Base-by-base conservation (phyloP, 2,797 vertebrate genomes). In the Strix occidentalis region DNA sequence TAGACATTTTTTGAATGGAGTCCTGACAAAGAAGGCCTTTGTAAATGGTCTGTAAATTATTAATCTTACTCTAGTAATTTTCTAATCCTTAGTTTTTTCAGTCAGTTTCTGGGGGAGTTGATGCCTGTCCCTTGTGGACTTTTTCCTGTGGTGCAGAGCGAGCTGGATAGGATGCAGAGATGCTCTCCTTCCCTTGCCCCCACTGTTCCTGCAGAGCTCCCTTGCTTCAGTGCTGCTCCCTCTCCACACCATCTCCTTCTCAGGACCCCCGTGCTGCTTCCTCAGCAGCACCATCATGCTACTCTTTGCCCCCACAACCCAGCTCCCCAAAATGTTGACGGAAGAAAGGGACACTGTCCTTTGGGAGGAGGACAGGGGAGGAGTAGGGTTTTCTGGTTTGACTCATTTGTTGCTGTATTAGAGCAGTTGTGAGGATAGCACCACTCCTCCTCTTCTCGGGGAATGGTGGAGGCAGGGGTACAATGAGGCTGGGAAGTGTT, bases 21-120 rank as follows among this genome's bases (percentile, higher is more conserved):
- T 56, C 66, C 48, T 63, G 39, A 92, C 81, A 90, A 77, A 82
- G 69, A 45, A 51, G n/a, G n/a, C 51, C 60, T 90, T 90, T 92
- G 69, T 54, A 50, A 65, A 35, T 16, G 45, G 45, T 63, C 61
- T 93, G 58, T 92, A 64, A 87, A 77, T 94, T n/a, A 87, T 84
- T 96, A 69, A 89, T 79, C 70, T 69, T 60, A 45, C 39, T 74
- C 66, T 63, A 9, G 45, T 83, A 46, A 51, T 74, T 83, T 91
- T 91, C 68, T 95, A 50, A 53, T 74, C 12, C 11, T 57, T 60
- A 48, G 48, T 83, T 91, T 91, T 87, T 64, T 29, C 14, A 37
- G 54, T 19, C 4, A 4, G 14, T 81, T 78, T 75, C n/a, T 65
- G 50, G n/a, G 24, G 12, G 13, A n/a, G 8, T n/a, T 86, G 82